Percentiles rank a stretch among this genome's conserved stretches.
Conservation (phyloP, 2,888 invertebrate genomes). For the Netelia melanura region DNA sequence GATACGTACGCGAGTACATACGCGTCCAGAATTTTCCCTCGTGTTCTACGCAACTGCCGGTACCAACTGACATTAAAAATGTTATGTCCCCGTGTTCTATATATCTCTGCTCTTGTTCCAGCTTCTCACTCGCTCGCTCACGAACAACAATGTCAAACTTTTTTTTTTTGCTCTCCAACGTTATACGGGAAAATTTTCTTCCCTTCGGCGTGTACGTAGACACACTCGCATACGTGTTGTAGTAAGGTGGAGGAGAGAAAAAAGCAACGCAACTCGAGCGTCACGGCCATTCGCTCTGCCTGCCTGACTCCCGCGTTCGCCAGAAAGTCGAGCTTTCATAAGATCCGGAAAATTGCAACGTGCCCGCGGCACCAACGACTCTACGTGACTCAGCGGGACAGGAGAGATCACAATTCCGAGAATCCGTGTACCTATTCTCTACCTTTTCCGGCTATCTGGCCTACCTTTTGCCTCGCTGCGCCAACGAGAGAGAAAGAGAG, state of each 20-base stretch:
- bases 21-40: background rate
- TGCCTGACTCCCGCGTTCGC: slow-evolving; percentile 23
- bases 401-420: slow-evolving; percentile 67
- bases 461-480: slow-evolving; percentile 4
- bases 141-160: slow-evolving; percentile 54
- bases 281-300: slow-evolving; percentile 17
- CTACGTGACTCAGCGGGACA: slow-evolving; percentile 67
- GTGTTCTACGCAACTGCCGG: slow-evolving; percentile 14
- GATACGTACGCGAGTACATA: background rate
- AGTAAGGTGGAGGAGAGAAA: background rate
- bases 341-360: slow-evolving; percentile 69
- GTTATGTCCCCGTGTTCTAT: background rate
- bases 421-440: slow-evolving; percentile 62
- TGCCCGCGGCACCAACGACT: slow-evolving; percentile 67
- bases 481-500: slow-evolving; percentile 5
- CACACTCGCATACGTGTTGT: background rate
- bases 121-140: background rate
- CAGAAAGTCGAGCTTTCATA: slow-evolving; percentile 65
- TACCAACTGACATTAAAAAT: slow-evolving; percentile 39
- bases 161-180: slow-evolving; percentile 28
- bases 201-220: background rate
- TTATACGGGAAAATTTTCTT: slow-evolving; percentile 26
- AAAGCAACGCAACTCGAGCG: slow-evolving; percentile 12
- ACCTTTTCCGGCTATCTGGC: slow-evolving; percentile 46
- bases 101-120: slow-evolving; percentile 6